Base-by-base conservation (phyloP, 2,113 vertebrate genomes). In the Ageneiosus marmoratus region DNA sequence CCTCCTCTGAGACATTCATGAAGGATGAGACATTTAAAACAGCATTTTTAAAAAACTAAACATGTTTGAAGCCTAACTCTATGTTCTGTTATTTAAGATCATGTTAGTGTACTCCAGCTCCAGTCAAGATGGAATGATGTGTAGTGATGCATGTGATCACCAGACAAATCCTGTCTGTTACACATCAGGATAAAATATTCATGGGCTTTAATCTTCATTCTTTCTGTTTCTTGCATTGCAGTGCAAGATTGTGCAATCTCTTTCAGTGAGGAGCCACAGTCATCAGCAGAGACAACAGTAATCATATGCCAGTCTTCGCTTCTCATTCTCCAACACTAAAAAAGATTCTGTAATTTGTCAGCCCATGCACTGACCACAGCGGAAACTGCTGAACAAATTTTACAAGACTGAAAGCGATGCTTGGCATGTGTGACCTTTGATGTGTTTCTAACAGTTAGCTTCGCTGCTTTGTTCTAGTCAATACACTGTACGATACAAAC, bases 301-400 rank as follows among this genome's bases (percentile, higher is more conserved):
- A 94, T 93, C 92, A 92, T 84, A 91, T 51, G 70, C 85, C 86
- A 87, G 82, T 80, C 60, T 53, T 85, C 87, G n/a, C 83, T 87
- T 88, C 84, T 87, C 65, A 44, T 91, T 89, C 84, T 89, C 86
- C 63, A 51, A 58, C 84, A 85, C 89, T 83, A 86, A 92, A 94
- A 93, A 92, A 91, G 91, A 83, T 89, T 89, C 84, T 86, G 88
- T 91, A 90, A 91, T 91, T 89, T 87, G 89, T 83, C 88, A 88
- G 85, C 92, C 92, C 89, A 92, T 88, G 44, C 89, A 73, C 79
- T 53, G 74, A 85, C 88, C 70, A 72, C 62, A 84, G 86, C 63
- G 72, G 75, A 79, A 51, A 37, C 76, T 22, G 80, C 76, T 63
- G 62, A 81, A 79, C 70, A 72, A 85, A 84, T 80, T 29, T 29